These are phyloP conservation scores for Tapirus terrestris DNA, from an alignment of 2,113 vertebrate genomes.

Conservation along the genomic window DNA sequence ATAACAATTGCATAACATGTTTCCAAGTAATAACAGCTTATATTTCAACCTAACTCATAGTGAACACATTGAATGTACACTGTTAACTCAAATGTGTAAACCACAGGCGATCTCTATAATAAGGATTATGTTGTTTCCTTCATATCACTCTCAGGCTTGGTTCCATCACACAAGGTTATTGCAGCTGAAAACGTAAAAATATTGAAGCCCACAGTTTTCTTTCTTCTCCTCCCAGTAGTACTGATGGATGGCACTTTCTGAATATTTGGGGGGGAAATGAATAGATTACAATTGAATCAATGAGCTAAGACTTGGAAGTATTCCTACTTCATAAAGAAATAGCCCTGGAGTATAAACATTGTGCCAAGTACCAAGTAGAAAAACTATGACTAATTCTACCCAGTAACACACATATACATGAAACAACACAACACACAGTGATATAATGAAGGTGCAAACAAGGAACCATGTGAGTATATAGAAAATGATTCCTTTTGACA, in stretches of 20 bases:
- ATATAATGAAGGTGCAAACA: neutral
- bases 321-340: neutral
- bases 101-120: neutral
- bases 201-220: neutral
- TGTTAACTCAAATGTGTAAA: neutral
- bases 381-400: neutral
- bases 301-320: neutral
- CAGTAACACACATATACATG: neutral
- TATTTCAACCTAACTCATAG: neutral
- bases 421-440: neutral
- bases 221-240: neutral
- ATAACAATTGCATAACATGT: neutral
- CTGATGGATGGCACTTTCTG: neutral
- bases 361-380: neutral
- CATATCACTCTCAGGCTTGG: neutral
- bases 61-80: neutral
- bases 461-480: neutral
- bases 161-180: neutral
- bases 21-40: neutral
- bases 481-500: neutral
- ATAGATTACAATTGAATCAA: neutral
- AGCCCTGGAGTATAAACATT: neutral
- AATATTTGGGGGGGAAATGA: neutral
- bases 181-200: neutral
- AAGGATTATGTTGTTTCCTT: neutral